Percentiles rank a stretch among this genome's conserved stretches.
phyloP scores from a whole-genome alignment of 2,113 vertebrate genomes.

The Tragelaphus strepsiceros region DNA sequence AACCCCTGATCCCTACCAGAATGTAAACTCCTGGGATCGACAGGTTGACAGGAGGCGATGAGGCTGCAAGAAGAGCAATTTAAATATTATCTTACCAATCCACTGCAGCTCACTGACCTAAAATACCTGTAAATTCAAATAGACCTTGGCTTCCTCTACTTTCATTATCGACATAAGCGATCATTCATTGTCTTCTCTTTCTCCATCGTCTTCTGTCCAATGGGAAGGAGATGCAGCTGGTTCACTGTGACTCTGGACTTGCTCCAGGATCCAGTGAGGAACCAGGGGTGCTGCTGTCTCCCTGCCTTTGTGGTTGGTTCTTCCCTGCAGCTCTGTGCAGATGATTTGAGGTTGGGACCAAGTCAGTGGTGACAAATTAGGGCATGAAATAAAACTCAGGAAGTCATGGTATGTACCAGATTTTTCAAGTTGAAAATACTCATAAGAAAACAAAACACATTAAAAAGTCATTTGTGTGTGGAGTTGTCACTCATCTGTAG shows the following conservation, averaged over 20 bases:
- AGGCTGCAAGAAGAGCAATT: not conserved
- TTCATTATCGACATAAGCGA: not conserved
- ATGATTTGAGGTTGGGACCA: constrained; percentile 43
- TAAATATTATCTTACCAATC: too few relatives aligned
- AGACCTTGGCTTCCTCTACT: not conserved
- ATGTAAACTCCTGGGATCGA: not conserved
- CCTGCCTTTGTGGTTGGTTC: not conserved
- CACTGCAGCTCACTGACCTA: not conserved
- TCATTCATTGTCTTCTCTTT: not conserved
- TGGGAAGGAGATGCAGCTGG: not conserved
- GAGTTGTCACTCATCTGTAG: not conserved
- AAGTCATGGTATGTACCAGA: constrained; percentile 4
- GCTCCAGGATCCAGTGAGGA: not conserved
- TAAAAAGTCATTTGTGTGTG: not conserved
- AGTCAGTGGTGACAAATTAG: constrained; percentile 43
- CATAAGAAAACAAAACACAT: constrained; percentile 36
- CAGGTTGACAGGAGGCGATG: not conserved
- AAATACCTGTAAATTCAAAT: not conserved
- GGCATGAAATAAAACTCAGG: constrained; percentile 34
- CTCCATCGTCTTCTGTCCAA: not conserved
- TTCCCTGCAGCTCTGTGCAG: constrained; percentile 32
- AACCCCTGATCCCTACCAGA: not conserved
- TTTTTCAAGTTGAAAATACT: constrained; percentile 21
- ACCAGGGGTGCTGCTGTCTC: not conserved
- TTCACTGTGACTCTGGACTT: not conserved